Base-by-base conservation (phyloP, 1,140 invertebrate species). In the Dermatophagoides farinae region DNA sequence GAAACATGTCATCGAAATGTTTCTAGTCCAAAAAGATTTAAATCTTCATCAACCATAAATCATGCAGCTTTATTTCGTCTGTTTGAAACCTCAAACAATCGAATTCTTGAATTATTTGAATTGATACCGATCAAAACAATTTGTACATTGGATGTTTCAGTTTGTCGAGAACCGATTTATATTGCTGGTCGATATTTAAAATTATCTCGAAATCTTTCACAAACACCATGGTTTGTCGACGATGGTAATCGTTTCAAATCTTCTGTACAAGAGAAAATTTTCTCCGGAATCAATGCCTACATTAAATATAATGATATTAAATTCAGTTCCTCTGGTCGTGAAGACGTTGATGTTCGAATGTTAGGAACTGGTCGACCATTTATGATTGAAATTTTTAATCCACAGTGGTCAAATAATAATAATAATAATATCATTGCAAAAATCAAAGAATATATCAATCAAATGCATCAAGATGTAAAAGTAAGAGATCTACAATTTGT, bases 181-280 rank as follows among this genome's bases (percentile, higher is more conserved):
- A 46, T 69, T 65, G 59, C 64, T 79, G 83, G 83, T 50, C 74
- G 88, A 37, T 97, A 97, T 70, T 80, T 83, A 61, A 97, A 97
- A 72, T 81, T 82, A 68, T 87, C 84, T 18, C 77, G 92, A 54
- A 76, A 80, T 62, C 71, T 97, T 9, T 84, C 86, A 58, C 93
- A 97, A 75, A 93, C 90, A 0, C 90, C 91, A 0, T 97, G 92
- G 91, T 70, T 93, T 23, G 73, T 95, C 47, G 79, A 87, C 66
- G 65, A 63, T 12, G 88, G 88, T 0, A 77, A 83, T 60, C 82
- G 84, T 64, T 80, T 85, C 72, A 82, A 85, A 64, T 79, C 80
- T 23, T 96, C 90, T 0, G 85, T 97, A 0, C 85, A 96, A 74
- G 91, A 97, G 72, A 77, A 90, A 18, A 82, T 97, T 50, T 83